phyloP scores from a whole-genome alignment of 1,140 invertebrate genomes.

The Neelides sp. region DNA sequence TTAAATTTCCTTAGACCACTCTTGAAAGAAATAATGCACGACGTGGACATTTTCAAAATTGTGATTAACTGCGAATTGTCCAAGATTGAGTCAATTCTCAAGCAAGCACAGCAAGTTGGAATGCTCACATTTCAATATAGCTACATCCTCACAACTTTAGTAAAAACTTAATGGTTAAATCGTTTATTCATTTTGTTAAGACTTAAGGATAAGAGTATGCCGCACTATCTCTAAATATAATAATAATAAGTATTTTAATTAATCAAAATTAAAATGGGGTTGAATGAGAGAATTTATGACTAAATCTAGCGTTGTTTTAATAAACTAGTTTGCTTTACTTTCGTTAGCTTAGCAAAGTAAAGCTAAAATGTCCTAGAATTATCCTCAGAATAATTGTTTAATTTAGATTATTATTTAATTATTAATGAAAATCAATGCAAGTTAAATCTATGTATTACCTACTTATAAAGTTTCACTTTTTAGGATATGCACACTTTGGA shows the following conservation, averaged over 20 bases:
- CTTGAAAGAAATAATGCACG: slow-evolving; percentile 59
- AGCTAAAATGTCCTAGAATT: too few species aligned
- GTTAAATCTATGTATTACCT: too few species aligned
- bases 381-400: too few species aligned
- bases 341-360: too few species aligned
- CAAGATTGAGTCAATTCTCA: slow-evolving; percentile 51
- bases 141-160: slow-evolving; percentile 63
- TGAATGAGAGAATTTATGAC: too few species aligned
- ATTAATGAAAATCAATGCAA: too few species aligned
- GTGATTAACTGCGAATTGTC: slow-evolving; percentile 60
- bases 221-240: neutral
- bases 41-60: slow-evolving; percentile 53
- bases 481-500: slow-evolving; percentile 79
- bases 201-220: neutral
- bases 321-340: too few species aligned
- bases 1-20: slow-evolving; percentile 48
- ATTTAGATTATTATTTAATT: too few species aligned
- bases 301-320: too few species aligned
- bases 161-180: slow-evolving; percentile 39
- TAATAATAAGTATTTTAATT: too few species aligned
- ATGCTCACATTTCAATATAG: slow-evolving; percentile 60
- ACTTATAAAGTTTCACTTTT: too few species aligned
- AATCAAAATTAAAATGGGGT: too few species aligned
- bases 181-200: neutral
- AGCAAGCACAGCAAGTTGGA: slow-evolving; percentile 69